phyloP scores from a whole-genome alignment of 1,140 invertebrate genomes.

The Chelonus insularis region DNA sequence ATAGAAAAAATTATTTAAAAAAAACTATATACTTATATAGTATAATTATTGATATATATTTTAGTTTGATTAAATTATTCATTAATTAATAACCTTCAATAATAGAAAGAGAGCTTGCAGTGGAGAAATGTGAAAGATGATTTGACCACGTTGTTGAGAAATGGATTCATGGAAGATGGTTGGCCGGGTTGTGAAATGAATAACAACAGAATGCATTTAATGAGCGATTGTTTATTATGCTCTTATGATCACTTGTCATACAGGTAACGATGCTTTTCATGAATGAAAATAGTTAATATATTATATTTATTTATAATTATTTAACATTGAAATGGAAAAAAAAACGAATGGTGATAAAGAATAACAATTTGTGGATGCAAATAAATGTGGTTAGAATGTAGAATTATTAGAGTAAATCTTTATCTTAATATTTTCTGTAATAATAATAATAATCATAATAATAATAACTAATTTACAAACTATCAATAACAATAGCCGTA shows the following conservation, averaged over 20 bases:
- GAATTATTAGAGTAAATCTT: conserved; percentile 40
- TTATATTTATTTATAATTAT: conserved; percentile 56
- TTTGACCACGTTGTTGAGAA: conserved; percentile 40
- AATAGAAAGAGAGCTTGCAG: conserved; percentile 16
- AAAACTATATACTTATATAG: background rate
- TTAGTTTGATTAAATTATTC: no score
- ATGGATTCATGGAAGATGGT: conserved; percentile 36
- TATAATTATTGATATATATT: background rate
- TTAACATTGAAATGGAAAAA: conserved; percentile 60
- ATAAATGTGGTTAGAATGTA: conserved; percentile 58
- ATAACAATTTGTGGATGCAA: conserved; percentile 60
- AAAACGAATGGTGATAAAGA: conserved; percentile 45
- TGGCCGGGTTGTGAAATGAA: conserved; percentile 61
- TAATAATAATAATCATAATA: conserved; percentile 12
- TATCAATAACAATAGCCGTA: no score
- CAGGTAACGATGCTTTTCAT: conserved; percentile 62
- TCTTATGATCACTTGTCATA: conserved; percentile 63
- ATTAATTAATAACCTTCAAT: no score
- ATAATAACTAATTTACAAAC: no score
- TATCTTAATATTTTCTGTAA: conserved; percentile 23
- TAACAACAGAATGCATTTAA: conserved; percentile 63
- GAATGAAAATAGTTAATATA: conserved; percentile 63
- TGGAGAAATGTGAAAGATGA: conserved; percentile 39
- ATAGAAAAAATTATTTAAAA: no score
- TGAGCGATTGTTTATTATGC: conserved; percentile 64